Percentiles rank a stretch among this genome's conserved stretches.
phyloP scores from a whole-genome alignment of 2,797 vertebrate genomes.

The Falco rusticolus region DNA sequence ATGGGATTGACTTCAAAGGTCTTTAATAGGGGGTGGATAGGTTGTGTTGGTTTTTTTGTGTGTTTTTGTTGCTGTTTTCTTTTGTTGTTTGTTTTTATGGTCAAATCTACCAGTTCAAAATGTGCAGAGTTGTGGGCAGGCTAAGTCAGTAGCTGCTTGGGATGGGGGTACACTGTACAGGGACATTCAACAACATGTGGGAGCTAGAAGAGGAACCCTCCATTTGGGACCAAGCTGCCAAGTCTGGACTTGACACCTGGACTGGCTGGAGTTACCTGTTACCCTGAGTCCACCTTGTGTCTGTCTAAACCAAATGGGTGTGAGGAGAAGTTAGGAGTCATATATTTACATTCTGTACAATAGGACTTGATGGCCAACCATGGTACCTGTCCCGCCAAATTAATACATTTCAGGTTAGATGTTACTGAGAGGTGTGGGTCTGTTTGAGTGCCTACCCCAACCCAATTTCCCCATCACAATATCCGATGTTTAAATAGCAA shows the following conservation, averaged over 20 bases:
- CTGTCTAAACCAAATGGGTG: background rate
- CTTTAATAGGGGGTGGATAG: background rate
- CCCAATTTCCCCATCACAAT: background rate
- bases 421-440: background rate
- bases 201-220: background rate
- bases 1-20: background rate
- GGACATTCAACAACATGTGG: background rate
- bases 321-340: background rate
- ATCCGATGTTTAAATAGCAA: conserved; percentile 15
- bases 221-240: background rate
- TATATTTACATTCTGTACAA: background rate
- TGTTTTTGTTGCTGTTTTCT: too few relatives aligned
- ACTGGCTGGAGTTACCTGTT: background rate
- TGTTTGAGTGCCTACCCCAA: background rate
- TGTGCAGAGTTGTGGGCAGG: background rate
- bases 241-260: background rate
- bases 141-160: background rate
- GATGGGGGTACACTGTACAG: background rate
- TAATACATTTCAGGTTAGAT: background rate
- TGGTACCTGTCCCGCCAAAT: background rate
- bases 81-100: background rate
- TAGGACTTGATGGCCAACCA: background rate
- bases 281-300: background rate
- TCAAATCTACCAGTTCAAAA: background rate
- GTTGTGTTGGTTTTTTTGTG: background rate